These are phyloP conservation scores for Avahi laniger DNA, from an alignment of 2,797 vertebrate genomes.

Conservation along the genomic window DNA sequence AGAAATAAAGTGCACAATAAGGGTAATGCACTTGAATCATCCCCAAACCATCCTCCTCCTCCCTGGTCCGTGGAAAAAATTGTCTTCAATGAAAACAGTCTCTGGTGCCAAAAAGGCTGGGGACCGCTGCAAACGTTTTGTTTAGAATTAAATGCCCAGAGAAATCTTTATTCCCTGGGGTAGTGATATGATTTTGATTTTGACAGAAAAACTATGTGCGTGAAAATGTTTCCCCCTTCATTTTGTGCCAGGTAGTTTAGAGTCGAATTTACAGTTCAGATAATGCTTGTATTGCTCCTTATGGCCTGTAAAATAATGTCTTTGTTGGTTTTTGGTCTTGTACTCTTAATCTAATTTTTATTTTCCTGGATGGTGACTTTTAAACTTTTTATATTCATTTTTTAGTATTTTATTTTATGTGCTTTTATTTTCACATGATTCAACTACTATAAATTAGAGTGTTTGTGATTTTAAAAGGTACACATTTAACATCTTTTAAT, in stretches of 20 bases:
- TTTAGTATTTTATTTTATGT: background rate
- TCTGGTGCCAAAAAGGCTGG: no score
- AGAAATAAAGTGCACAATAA: no score
- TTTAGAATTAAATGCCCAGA: background rate
- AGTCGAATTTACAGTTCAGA: background rate
- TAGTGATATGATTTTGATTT: constrained; percentile 32
- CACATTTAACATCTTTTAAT: background rate
- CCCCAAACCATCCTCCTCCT: no score
- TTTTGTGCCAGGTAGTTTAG: background rate
- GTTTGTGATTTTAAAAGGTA: background rate
- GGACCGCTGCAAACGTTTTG: background rate
- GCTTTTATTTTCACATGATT: background rate
- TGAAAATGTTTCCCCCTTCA: background rate
- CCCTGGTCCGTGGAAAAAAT: no score
- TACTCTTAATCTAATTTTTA: background rate
- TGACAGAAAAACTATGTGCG: background rate
- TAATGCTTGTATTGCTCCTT: background rate
- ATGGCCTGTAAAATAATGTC: background rate
- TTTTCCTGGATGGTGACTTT: background rate
- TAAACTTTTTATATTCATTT: background rate
- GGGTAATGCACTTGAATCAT: no score
- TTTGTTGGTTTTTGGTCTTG: background rate
- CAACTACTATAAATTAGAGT: background rate
- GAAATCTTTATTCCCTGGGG: background rate
- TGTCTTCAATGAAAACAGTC: no score